Conservation (phyloP, 2,797 vertebrate species). For the Anisognathus igniventris region DNA sequence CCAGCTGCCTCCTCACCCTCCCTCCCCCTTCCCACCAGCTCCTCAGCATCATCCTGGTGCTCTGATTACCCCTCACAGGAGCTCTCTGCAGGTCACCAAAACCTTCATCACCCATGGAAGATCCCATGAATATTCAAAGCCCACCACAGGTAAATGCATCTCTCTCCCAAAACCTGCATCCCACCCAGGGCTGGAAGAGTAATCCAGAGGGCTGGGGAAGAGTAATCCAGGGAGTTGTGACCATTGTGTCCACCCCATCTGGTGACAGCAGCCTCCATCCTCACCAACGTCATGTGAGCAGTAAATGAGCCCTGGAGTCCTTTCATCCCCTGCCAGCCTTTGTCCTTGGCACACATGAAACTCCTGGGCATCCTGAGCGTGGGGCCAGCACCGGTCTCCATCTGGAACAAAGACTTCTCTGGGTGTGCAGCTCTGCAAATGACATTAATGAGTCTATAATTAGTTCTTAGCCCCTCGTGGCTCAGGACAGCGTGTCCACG, state of each 20-base stretch:
- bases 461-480: not conserved
- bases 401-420: slow-evolving; percentile 26
- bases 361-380: slow-evolving; percentile 35
- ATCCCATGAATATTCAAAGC: accelerated
- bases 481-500: not conserved
- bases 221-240: not conserved
- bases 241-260: not conserved
- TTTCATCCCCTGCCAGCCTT: slow-evolving; percentile 59
- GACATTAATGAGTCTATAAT: slow-evolving; percentile 10
- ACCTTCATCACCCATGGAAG: accelerated
- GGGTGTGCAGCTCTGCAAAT: slow-evolving; percentile 3
- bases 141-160: not conserved
- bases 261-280: not conserved
- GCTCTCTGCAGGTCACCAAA: accelerated
- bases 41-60: not conserved
- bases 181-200: not conserved
- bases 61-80: not conserved
- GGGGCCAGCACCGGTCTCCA: not conserved
- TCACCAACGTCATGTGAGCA: accelerated
- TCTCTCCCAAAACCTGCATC: not conserved
- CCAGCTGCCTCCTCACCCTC: not conserved
- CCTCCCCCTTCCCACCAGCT: slow-evolving; percentile 3
- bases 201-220: not conserved
- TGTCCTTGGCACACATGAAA: not conserved
- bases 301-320: not conserved